These are phyloP conservation scores for Spinibarbus caldwelli DNA, from an alignment of 2,797 vertebrate genomes.

Conservation along the genomic window DNA sequence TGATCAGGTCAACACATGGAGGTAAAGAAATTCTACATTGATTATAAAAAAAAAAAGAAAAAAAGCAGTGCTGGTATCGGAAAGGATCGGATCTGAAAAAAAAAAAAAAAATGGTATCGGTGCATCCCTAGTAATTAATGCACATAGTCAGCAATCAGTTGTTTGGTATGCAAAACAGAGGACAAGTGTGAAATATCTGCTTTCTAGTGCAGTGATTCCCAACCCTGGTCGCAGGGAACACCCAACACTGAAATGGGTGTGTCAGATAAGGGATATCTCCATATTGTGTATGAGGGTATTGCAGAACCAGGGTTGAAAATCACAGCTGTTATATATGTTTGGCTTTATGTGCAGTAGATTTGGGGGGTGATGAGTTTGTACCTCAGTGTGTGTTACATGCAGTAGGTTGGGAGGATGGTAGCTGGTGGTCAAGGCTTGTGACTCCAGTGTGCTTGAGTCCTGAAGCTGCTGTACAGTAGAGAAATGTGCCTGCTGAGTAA, in stretches of 20 bases:
- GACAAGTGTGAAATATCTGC: background rate
- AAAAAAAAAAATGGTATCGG: no score
- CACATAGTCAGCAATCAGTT: background rate
- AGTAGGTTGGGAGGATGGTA: conserved; percentile 90
- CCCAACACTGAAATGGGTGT: background rate
- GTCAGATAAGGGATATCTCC: background rate
- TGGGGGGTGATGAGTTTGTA: conserved; percentile 46
- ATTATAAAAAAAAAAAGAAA: no score
- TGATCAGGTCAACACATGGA: no score
- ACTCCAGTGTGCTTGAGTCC: conserved; percentile 98
- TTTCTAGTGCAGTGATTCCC: background rate
- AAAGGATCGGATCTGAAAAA: no score
- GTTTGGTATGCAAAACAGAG: background rate
- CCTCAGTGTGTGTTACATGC: conserved; percentile 83
- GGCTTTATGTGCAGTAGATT: background rate
- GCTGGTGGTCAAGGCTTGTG: conserved; percentile 93
- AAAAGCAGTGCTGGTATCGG: no score
- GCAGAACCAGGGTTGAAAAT: background rate
- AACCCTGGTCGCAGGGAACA: background rate
- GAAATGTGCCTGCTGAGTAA: conserved; percentile 85
- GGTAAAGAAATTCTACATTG: no score
- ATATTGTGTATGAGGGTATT: background rate
- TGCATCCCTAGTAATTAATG: no score
- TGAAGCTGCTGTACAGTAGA: conserved; percentile 96
- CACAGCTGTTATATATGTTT: background rate